Evolutionary conservation across 2,797 vertebrate genomes (phyloP), one percentile per base, ranked within the genome.

Genomic region (Myoxocephalus aenaeus): DNA sequence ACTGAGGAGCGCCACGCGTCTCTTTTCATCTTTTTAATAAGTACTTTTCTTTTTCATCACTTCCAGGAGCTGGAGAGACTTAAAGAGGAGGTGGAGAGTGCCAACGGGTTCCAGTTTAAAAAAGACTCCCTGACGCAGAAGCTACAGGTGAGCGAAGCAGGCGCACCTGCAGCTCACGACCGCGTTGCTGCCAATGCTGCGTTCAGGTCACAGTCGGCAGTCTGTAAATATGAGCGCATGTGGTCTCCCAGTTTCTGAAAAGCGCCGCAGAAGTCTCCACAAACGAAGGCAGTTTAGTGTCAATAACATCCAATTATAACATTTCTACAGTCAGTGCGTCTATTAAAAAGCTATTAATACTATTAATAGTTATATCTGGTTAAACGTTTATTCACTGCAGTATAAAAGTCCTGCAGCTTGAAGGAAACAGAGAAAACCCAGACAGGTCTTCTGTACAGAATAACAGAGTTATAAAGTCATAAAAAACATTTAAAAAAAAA

Each of bases 61-160:
- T 44, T 75, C 63, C 90, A 99, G 98, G 98, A 99, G 94, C 93
- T 99, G 77, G 97, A 99, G 93, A 92, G 93, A 80, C 90, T 99
- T 73, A 99, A 97, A 92, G 95, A 94, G 66, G 98, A 99, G 93
- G 96, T 98, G 27, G 95, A 99, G 87, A 96, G 94, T 72, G 96
- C 97, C 90, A 96, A 95, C 82, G 96, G 97, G 81, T 95, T 99
- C 69, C 96, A 96, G 87, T 92, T 93, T 54, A 96, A 98, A 73
- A 97, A 94, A 86, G 97, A 99, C 78, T 93, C 95, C 5, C 89
- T 99, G 65, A 92, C 96, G 53, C 95, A 96, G 90, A 97, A 97
- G 82, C 94, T 99, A 58, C 96, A 97, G 96, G 98, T 79, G 63
- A 91, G 84, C 61, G 1, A 53, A 11, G 6, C 46, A 0, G 22